These are phyloP conservation scores for Chaitophorus viminalis DNA, from an alignment of 2,888 invertebrate species.

Conservation along the genomic window DNA sequence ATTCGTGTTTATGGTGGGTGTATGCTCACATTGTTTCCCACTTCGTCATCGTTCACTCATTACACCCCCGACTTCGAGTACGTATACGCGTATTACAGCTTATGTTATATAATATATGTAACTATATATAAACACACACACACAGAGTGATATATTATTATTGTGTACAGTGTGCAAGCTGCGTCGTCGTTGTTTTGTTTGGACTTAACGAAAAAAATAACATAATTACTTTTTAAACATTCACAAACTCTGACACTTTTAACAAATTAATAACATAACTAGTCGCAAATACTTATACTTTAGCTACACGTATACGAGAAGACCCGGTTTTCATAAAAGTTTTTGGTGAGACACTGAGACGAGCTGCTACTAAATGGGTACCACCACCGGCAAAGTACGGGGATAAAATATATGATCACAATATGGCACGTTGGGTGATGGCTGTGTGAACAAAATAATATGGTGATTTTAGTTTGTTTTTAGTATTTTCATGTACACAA, in stretches of 20 bases:
- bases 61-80: neutral
- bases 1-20: too few species aligned
- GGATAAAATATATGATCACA: too few species aligned
- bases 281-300: neutral
- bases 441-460: neutral
- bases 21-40: neutral
- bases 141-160: neutral
- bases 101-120: too few species aligned
- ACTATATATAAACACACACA: too few species aligned
- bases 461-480: neutral
- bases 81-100: too few species aligned
- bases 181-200: neutral
- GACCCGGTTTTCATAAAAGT: conserved; percentile 13
- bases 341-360: too few species aligned
- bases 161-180: neutral
- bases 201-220: neutral
- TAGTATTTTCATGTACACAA: neutral
- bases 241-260: conserved; percentile 21
- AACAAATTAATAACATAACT: conserved; percentile 25
- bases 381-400: too few species aligned
- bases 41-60: neutral
- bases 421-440: too few species aligned
- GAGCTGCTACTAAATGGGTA: too few species aligned
- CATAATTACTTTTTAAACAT: neutral
- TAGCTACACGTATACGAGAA: neutral